Conservation (phyloP, 2,797 vertebrate genomes). For the Platyrinchus mystaceus region DNA sequence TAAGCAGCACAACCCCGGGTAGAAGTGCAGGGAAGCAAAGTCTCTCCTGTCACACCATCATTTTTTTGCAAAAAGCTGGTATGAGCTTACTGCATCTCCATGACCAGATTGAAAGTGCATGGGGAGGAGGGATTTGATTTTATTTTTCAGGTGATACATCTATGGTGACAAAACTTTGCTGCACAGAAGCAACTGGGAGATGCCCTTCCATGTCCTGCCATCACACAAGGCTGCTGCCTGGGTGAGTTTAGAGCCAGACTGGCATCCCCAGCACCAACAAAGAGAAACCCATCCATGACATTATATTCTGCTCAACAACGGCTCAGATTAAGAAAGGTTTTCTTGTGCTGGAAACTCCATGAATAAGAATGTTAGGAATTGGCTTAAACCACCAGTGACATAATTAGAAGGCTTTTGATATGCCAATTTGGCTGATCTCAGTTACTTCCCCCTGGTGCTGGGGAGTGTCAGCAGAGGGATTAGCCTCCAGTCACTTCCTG, state of each 20-base stretch:
- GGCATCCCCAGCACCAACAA: neutral
- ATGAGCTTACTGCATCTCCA: neutral
- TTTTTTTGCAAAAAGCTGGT: neutral
- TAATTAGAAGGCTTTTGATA: constrained; percentile 75
- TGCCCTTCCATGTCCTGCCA: rapidly evolving
- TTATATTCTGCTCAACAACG: constrained; percentile 7
- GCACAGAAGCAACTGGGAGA: neutral
- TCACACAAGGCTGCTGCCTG: neutral
- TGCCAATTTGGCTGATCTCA: constrained; percentile 70
- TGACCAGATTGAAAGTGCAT: neutral
- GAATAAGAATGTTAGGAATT: constrained; percentile 68
- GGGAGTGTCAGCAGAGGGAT: constrained; percentile 71
- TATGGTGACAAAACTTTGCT: neutral
- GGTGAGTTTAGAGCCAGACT: neutral
- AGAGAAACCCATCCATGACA: constrained; percentile 31
- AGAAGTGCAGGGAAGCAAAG: neutral
- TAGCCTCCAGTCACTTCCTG: constrained; percentile 74
- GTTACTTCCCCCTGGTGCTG: constrained; percentile 67
- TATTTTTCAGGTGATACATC: rapidly evolving
- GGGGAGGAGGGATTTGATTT: neutral
- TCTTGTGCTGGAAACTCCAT: constrained; percentile 60
- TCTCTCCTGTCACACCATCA: neutral
- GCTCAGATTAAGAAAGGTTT: constrained; percentile 50
- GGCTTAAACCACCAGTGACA: constrained; percentile 66
- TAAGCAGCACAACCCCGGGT: neutral